These are phyloP conservation scores for Flabesymbios commensalis DNA, from an alignment of 2,888 invertebrate genomes.

Conservation along the genomic window DNA sequence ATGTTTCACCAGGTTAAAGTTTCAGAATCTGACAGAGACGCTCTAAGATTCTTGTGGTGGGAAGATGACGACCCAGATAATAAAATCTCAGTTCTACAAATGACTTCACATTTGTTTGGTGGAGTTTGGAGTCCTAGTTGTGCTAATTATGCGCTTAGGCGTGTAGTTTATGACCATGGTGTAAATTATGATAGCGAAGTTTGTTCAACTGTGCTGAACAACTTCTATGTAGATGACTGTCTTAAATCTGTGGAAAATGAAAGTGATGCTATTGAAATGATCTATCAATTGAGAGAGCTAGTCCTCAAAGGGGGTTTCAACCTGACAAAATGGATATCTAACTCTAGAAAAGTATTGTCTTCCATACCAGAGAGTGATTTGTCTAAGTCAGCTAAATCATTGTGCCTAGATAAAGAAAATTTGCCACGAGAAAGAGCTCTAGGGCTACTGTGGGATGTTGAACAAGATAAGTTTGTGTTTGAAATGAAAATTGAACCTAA, in stretches of 20 bases:
- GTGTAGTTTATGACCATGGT: background rate
- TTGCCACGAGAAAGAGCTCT: background rate
- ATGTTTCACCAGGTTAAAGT: constrained; percentile 26
- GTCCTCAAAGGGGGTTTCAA: background rate
- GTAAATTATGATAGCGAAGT: background rate
- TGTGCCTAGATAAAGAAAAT: background rate
- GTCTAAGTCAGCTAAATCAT: background rate
- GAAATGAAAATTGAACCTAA: background rate
- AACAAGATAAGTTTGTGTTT: background rate
- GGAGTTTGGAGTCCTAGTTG: constrained; percentile 8
- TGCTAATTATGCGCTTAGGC: constrained; percentile 3
- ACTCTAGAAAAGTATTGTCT: background rate
- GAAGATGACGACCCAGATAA: background rate
- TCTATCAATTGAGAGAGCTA: background rate
- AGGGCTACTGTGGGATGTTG: background rate
- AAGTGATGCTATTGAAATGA: background rate
- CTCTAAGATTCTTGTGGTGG: constrained; percentile 27
- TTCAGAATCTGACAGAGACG: constrained; percentile 18
- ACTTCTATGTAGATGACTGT: constrained; percentile 11
- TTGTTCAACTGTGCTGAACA: background rate
- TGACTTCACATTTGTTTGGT: constrained; percentile 13
- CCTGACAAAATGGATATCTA: background rate
- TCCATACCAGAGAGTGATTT: background rate
- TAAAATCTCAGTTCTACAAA: background rate
- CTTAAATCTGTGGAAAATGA: background rate